Evolutionary conservation across 2,888 invertebrate species (phyloP), one percentile per base, ranked within the genome.

Genomic region (Rhamphomyia laevipes): DNA sequence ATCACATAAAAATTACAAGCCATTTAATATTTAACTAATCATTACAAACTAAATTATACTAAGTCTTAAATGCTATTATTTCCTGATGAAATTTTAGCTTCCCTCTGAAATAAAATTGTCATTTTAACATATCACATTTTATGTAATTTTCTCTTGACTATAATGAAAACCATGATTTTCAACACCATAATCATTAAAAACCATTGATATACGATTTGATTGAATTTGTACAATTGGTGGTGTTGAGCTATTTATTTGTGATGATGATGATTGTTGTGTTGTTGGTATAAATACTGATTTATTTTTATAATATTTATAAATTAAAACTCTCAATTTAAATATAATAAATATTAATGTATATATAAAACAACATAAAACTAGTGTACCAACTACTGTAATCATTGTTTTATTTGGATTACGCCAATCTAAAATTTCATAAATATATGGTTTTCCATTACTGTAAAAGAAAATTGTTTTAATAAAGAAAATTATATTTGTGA

Each of bases 381-480:
- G 43, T 4, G 66, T 61, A 13, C 65, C 68, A 17, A 64, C 3
- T 1, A 66, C 61, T 0, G 66, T 67, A 18, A 59, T 27, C 1
- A 59, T 51, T 1, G 70, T 58, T 17, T 50, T 65, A 27, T 74
- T 70, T 1, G 86, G 83, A 48, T 77, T 76, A 51, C 75, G 72
- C 88, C 89, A 90, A 66, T 89, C 78, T 35, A 90, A 70, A 1
- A 85, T 77, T 31, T 78, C 77, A 63, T 90, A 90, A 53, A 90
- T 85, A 51, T 77, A 81, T 0, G 74, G 74, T 11, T 75, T 62
- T 1, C 84, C 84, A 37, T 71, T 65, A 54, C 77, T 76, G 53
- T 44, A 67, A 64, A 57, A 43, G 21, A 10, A 38, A 33, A 12
- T 12, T 7, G 6, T 30, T 30, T 9, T 9, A 33, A 33, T 33